Base-by-base conservation (phyloP, 2,113 vertebrate genomes). In the Acanthisitta chloris region DNA sequence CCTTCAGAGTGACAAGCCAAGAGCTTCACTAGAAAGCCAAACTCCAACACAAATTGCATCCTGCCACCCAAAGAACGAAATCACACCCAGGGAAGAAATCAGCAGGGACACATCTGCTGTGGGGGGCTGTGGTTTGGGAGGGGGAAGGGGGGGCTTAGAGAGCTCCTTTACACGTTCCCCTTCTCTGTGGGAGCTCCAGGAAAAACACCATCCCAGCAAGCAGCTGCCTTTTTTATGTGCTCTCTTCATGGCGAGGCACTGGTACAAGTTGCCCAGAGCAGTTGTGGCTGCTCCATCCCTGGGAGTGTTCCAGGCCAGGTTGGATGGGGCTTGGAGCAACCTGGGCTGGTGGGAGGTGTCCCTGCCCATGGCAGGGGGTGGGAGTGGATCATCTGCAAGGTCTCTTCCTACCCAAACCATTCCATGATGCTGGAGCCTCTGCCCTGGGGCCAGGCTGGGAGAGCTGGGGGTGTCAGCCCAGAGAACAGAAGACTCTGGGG, bases 1-100 rank as follows among this genome's bases (percentile, higher is more conserved):
- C 88, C 88, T 92, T 52, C 73, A 59, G 93, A 93, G 86, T 84
- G 94, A 95, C 91, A 81, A 96, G 95, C 95, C 96, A 96, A 95
- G 94, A 95, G 86, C 12, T 71, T 71, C 93, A 20, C 93, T 92
- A 20, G 78, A 81, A 85, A 96, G 95, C 91, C 96, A 94, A 96
- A 79, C 94, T 90, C 89, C 17, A 73, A 89, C 94, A 87, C 91
- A 80, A 90, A 95, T 58, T 54, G 81, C 87, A 91, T 79, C 79
- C 67, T 88, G 94, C 70, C 95, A 92, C 94, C 84, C 86, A 20
- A 42, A 71, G 34, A 81, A 52, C 31, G 2, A 3, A 67, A 16
- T 2, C 40, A 66, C 74, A 58, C 14, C 17, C 0, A 12, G 48
- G 71, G 8, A 42, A 70, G 85, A 4, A 49, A 78, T 11, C 2